Base-by-base conservation (phyloP, 1,140 invertebrate species). In the Nymphalis io region DNA sequence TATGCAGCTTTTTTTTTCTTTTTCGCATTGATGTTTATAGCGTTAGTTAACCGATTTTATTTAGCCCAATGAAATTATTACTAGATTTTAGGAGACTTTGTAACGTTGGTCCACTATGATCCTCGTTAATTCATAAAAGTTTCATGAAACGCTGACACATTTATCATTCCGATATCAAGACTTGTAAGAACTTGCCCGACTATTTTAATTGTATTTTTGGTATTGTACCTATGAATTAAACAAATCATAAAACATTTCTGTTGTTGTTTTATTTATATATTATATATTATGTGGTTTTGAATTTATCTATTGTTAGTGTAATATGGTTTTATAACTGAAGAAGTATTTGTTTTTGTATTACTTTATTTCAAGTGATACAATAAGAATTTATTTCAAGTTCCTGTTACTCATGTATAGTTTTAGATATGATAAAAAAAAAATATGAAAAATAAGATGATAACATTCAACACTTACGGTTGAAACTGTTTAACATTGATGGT, bases 161-260 rank as follows among this genome's bases (percentile, higher is more conserved):
- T 60, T 59, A 80, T 80, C 76, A 83, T 79, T 81, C 74, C 76
- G 72, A 72, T 76, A 73, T 60, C 63, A 64, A 74, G 80, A 76
- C 74, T 78, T 81, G 68, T 79, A 72, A 81, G 71, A 75, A 74
- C 76, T 75, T 73, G 68, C 68, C 65, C 23, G 51, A 42, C 51
- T 70, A 23, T 63, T 73, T 69, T 74, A 42, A 68, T 66, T 77
- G 74, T 81, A 80, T 75, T 80, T 75, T 80, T 76, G 76, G 75
- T 72, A 79, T 73, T 73, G n/a, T 80, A 72, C 76, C 55, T 80
- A 74, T 73, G 68, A 79, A 81, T 78, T 73, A 84, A 83, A 83
- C 70, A 79, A 81, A 80, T 75, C 63, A 70, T 72, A 74, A 69
- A 71, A 46, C 74, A 77, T 33, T 33, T 33, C 57, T 18, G 58